These are phyloP conservation scores for Drosophila merina DNA, from an alignment of 2,888 invertebrate species.

Conservation along the genomic window DNA sequence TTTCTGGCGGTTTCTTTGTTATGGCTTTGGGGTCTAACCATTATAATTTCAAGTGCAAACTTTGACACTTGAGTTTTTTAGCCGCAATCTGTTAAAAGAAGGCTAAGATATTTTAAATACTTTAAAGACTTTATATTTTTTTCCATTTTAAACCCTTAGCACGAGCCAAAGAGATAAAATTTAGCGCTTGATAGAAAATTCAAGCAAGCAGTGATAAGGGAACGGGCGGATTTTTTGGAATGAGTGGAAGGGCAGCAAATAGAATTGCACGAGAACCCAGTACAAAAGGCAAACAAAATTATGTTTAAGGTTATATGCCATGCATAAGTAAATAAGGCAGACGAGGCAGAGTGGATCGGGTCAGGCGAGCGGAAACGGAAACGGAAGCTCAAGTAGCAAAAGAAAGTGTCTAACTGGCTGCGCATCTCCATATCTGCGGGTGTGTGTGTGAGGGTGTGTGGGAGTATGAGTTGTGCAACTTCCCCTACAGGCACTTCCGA, in stretches of 20 bases:
- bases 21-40: conserved; percentile 22
- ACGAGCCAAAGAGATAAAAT: conserved; percentile 66
- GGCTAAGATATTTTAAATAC: background rate
- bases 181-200: conserved; percentile 40
- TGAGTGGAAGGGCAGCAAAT: conserved; percentile 18
- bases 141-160: conserved; percentile 29
- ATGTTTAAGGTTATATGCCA: conserved; percentile 78
- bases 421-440: conserved; percentile 4
- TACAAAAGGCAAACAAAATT: conserved; percentile 72
- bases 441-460: conserved; percentile 19
- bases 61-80: conserved; percentile 41
- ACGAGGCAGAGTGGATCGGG: conserved; percentile 20
- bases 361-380: conserved; percentile 64
- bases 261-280: conserved; percentile 66
- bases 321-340: conserved; percentile 75
- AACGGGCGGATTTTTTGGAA: background rate
- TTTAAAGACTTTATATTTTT: background rate
- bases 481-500: conserved; percentile 71
- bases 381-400: conserved; percentile 75
- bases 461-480: conserved; percentile 59
- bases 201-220: conserved; percentile 31
- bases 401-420: conserved; percentile 75
- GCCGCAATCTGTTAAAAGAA: conserved; percentile 28
- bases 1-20: conserved; percentile 34
- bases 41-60: conserved; percentile 50